Evolutionary conservation across 92 coral and sea anemone species (phyloP), one percentile per base, ranked within the genome.

Genomic region (Porites lobata): DNA sequence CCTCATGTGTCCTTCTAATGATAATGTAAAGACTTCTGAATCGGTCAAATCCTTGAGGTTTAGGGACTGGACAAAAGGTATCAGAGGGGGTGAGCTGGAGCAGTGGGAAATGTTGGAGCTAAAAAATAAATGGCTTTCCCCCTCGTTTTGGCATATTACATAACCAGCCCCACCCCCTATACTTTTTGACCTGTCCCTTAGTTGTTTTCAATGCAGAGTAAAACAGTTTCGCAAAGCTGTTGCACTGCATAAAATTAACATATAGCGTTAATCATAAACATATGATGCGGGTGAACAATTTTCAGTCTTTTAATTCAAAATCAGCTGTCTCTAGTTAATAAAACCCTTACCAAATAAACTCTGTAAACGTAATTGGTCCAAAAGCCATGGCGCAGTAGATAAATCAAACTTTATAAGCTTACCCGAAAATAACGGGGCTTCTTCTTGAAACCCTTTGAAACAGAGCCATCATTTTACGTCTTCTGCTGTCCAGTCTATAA

Each of bases 401-500:
- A 54, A 13, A 54, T 9, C 10, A 9, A 9, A 3, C 59, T 54
- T 11, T 8, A 66, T 26, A 32, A 69, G 10, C 74, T 69, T 69
- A 69, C 54, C 50, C 4, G 20, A 26, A 69, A 69, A 69, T 32
- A 69, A 11, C 15, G 74, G 74, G 17, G 74, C 53, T 69, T 69
- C 74, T 69, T 69, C 74, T 32, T 69, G 29, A n/a, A 22, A 69
- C 6, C 74, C 74, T 69, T 26, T 69, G 2, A 5, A 1, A 22
- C 50, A 24, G 32, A 69, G 74, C 74, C 74, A 69, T 24, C 38
- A 12, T 18, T 69, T 18, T 18, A 69, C 74, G 38, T 9, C 51
- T 69, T 18, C 32, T 11, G 50, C 50, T 69, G 51, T 32, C 74
- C 74, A 69, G 47, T 69, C 74, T 69, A 69, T 69, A 69, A 10